These are phyloP conservation scores for Cynaeus angustus DNA, from an alignment of 2,888 invertebrate genomes.

Conservation along the genomic window DNA sequence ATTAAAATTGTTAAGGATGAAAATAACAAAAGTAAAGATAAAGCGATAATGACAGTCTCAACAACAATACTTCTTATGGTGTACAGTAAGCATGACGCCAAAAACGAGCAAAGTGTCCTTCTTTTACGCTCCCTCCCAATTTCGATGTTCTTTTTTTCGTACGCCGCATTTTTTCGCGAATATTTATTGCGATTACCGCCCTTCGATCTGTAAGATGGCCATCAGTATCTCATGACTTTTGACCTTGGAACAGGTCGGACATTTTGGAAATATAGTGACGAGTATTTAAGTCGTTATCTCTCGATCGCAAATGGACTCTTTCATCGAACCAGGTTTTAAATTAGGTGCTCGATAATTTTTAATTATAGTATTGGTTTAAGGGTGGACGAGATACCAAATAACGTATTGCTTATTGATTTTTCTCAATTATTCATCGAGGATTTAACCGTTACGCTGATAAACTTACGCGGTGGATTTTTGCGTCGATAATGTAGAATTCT, in stretches of 20 bases:
- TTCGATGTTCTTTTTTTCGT: slow-evolving; percentile 1
- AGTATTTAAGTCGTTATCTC: slow-evolving; percentile 49
- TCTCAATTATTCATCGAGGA: slow-evolving; percentile 21
- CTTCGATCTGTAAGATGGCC: slow-evolving; percentile 49
- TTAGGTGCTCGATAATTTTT: slow-evolving; percentile 50
- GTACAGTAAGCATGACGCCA: too few species aligned
- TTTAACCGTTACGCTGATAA: slow-evolving; percentile 28
- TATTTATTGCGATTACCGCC: slow-evolving; percentile 44
- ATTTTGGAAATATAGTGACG: slow-evolving; percentile 52
- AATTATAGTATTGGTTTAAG: slow-evolving; percentile 57
- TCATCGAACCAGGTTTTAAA: slow-evolving; percentile 31
- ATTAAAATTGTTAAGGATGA: too few species aligned
- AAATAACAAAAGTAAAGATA: too few species aligned
- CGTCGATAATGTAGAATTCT: slow-evolving; percentile 13
- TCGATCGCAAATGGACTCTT: slow-evolving; percentile 38
- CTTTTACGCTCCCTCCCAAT: neutral
- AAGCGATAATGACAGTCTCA: too few species aligned
- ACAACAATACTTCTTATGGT: too few species aligned
- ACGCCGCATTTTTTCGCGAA: slow-evolving; percentile 5
- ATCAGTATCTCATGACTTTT: slow-evolving; percentile 56
- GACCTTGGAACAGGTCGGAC: slow-evolving; percentile 49
- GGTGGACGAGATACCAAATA: slow-evolving; percentile 51
- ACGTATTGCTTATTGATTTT: slow-evolving; percentile 48
- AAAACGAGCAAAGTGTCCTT: too few species aligned
- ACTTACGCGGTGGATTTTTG: slow-evolving; percentile 15